Conservation (phyloP, 2,113 vertebrate species). For the Salvelinus namaycush region DNA sequence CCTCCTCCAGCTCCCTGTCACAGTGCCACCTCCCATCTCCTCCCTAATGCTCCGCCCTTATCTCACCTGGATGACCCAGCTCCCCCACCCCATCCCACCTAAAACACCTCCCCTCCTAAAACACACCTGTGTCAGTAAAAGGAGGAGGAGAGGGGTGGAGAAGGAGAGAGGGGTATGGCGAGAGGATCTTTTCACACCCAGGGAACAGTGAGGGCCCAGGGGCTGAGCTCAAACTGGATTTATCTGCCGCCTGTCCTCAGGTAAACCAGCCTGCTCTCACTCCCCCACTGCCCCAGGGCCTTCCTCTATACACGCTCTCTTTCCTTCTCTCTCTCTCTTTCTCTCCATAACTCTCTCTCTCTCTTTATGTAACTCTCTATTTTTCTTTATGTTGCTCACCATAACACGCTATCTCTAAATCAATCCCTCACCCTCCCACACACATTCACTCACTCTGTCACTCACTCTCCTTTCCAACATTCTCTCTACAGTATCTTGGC, state of each 20-base stretch:
- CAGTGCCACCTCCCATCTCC: no score
- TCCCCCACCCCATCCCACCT: no score
- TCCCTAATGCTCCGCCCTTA: no score
- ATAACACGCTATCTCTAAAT: not conserved
- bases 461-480: slow-evolving; percentile 12
- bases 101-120: no score
- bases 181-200: no score
- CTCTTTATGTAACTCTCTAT: not conserved
- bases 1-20: no score
- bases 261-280: slow-evolving; percentile 28
- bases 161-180: no score
- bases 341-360: not conserved
- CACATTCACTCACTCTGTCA: slow-evolving; percentile 9
- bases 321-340: not conserved
- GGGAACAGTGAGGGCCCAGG: slow-evolving; percentile 55
- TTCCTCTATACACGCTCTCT: not conserved
- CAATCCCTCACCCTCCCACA: not conserved
- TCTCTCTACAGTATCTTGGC: slow-evolving; percentile 15
- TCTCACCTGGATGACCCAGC: no score
- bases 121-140: no score
- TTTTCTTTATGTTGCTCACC: not conserved
- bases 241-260: slow-evolving; percentile 65
- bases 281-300: no score
- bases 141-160: not conserved
- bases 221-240: slow-evolving; percentile 69